A percentile compares a stretch with the other conserved stretches of the same genome.
phyloP scores from a whole-genome alignment of 2,113 vertebrate genomes.

The Pseudopipra pipra region DNA sequence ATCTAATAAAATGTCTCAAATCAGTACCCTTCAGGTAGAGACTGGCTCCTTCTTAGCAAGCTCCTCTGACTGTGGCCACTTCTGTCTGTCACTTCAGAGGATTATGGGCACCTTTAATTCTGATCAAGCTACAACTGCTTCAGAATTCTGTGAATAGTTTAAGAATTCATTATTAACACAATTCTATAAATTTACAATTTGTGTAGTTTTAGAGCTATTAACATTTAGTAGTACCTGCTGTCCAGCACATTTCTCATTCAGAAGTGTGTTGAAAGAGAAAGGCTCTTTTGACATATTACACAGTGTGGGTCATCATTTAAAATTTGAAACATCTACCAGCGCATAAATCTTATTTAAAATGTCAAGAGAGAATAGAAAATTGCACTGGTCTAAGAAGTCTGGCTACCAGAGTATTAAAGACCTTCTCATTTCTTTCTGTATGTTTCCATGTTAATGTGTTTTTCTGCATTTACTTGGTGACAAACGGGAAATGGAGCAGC shows the following conservation, averaged over 20 bases:
- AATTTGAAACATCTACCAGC: slow-evolving; percentile 58
- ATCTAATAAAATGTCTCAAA: not conserved
- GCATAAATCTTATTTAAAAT: slow-evolving; percentile 74
- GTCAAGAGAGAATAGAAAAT: slow-evolving; percentile 64
- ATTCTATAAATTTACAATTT: slow-evolving; percentile 75
- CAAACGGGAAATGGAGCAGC: not conserved
- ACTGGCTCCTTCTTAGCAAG: not conserved
- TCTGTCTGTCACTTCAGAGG: not conserved
- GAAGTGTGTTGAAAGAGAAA: slow-evolving; percentile 64
- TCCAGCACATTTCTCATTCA: slow-evolving; percentile 71
- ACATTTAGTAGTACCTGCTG: slow-evolving; percentile 71
- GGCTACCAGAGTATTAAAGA: slow-evolving; percentile 44
- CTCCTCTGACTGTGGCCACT: not conserved
- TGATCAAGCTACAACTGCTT: not conserved
- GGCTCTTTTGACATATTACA: slow-evolving; percentile 66
- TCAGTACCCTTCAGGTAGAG: not conserved
- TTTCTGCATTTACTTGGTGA: not conserved
- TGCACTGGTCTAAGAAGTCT: slow-evolving; percentile 38
- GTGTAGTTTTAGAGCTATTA: slow-evolving; percentile 71
- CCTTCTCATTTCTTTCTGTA: slow-evolving; percentile 9
- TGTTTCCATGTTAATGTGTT: not conserved
- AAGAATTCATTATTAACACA: slow-evolving; percentile 66
- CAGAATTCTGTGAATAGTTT: slow-evolving; percentile 8
- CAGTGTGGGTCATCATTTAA: slow-evolving; percentile 70
- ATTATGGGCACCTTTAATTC: slow-evolving; percentile 1